A percentile compares a stretch with the other conserved stretches of the same genome.
Conservation (phyloP, 2,113 vertebrate genomes). For the Junco hyemalis region DNA sequence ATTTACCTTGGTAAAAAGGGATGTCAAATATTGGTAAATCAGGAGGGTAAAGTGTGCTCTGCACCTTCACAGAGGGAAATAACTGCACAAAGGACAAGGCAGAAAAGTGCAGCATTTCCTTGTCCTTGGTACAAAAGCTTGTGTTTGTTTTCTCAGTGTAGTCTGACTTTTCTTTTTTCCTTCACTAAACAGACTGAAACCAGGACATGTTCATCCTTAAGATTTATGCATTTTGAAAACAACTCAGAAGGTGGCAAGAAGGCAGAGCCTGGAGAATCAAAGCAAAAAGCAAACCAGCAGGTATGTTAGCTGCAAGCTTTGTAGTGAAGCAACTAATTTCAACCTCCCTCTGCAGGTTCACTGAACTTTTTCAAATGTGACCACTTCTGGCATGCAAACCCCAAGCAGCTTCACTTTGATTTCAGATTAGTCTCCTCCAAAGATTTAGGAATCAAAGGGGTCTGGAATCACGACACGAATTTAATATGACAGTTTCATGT, state of each 20-base stretch:
- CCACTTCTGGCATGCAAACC: constrained; percentile 80
- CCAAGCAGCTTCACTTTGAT: constrained; percentile 80
- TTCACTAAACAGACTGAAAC: constrained; percentile 5
- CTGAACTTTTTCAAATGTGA: constrained; percentile 82
- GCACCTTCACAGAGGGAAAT: background rate
- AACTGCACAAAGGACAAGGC: background rate
- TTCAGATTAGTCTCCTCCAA: constrained; percentile 81
- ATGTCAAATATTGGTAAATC: constrained; percentile 26
- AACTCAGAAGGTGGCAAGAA: constrained; percentile 54
- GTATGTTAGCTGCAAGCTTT: constrained; percentile 68
- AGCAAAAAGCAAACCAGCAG: constrained; percentile 72
- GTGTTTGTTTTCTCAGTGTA: background rate
- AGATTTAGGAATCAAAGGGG: constrained; percentile 88
- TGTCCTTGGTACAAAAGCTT: background rate
- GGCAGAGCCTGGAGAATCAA: constrained; percentile 47
- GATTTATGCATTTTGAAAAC: constrained; percentile 52
- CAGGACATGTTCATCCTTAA: constrained; percentile 45
- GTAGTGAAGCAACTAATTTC: constrained; percentile 74
- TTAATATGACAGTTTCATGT: constrained; percentile 87
- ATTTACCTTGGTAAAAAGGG: constrained; percentile 18
- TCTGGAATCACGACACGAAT: constrained; percentile 79
- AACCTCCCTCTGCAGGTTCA: constrained; percentile 83
- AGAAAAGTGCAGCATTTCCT: background rate
- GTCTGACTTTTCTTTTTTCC: background rate
- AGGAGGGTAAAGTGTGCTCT: background rate